Conservation (phyloP, 2,113 vertebrate species). For the Acanthisitta chloris region DNA sequence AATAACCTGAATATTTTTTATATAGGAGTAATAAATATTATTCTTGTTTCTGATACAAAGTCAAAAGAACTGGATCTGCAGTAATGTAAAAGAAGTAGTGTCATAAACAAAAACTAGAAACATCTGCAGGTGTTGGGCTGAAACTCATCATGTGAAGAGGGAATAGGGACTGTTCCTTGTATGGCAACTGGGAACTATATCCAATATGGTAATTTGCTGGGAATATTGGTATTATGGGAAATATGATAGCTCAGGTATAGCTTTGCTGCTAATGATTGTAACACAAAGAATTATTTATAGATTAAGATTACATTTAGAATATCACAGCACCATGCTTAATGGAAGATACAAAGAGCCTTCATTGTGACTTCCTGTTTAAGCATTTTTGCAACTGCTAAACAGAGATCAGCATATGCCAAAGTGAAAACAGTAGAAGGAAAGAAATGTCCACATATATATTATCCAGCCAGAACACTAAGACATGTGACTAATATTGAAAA, state of each 20-base stretch:
- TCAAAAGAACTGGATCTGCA: not conserved
- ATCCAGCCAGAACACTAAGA: not conserved
- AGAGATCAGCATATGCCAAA: not conserved
- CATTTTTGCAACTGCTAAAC: not conserved
- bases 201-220: not conserved
- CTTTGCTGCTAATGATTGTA: not conserved
- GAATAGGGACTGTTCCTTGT: not conserved
- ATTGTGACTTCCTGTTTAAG: not conserved
- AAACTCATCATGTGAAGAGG: not conserved
- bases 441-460: not conserved
- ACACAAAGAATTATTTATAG: not conserved
- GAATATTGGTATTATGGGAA: not conserved
- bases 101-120: not conserved
- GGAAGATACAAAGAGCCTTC: not conserved
- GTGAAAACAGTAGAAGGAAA: not conserved
- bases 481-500: not conserved
- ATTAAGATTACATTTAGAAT: not conserved
- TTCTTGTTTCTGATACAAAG: not conserved
- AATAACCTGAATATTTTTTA: not conserved
- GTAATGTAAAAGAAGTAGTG: not conserved
- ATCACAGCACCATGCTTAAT: accelerated
- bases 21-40: not conserved
- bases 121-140: not conserved
- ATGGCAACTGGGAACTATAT: not conserved
- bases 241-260: not conserved